Base-by-base conservation (phyloP, 2,113 vertebrate species). In the Oncorhynchus nerka region DNA sequence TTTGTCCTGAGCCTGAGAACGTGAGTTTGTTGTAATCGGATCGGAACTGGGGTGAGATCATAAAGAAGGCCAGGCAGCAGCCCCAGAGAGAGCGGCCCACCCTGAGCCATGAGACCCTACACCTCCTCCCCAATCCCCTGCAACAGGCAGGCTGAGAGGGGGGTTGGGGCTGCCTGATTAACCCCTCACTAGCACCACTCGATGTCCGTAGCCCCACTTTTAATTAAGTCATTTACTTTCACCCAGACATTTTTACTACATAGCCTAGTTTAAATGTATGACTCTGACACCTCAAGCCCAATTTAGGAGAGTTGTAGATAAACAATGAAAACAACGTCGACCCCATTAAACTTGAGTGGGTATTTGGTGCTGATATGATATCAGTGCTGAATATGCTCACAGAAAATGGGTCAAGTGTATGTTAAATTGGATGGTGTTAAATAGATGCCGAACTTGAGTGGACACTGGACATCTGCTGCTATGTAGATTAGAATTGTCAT, bases 1-100 rank as follows among this genome's bases (percentile, higher is more conserved):
- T 84, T 84, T 77, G 84, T 81, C 76, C 85, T 12, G 70, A 80
- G 79, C 16, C 61, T 64, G 79, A 90, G 88, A 91, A 90, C 84
- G 87, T 88, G 87, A 89, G 81, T 82, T 76, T 61, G 76, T 68
- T 92, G 91, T 90, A 93, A 93, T 92, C 70, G 81, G 89, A 93
- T 87, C 89, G 78, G 51, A 28, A 83, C 81, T 72, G 80, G 71
- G 84, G 85, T 93, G 92, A 92, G 84, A 81, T 93, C 91, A 92
- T 91, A 49, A 70, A 74, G 4, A 68, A 85, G 77, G 80, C 83
- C 84, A 79, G 85, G 85, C 88, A 89, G 88, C 72, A 80, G 76
- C 76, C 82, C 79, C 79, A 57, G 75, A 84, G 28, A 75, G 65
- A 81, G 75, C 51, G 70, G 81, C 88, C 88, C 89, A 87, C 90